Conservation (phyloP, 92 coral and sea anemone species). For the Epizoanthus scotinus region DNA sequence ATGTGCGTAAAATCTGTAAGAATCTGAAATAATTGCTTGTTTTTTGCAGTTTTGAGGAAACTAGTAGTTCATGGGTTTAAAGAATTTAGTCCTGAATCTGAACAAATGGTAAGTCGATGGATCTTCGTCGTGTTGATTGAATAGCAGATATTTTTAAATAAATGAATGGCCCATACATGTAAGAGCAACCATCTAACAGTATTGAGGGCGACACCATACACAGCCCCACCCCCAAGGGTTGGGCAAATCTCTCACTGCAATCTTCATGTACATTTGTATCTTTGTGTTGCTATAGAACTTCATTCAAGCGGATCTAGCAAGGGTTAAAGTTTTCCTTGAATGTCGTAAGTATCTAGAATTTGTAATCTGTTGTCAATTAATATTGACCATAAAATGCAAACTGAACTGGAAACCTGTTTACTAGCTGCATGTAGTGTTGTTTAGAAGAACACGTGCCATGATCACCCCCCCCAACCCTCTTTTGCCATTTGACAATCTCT, state of each 20-base stretch:
- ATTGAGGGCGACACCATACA: no score
- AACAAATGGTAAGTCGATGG: conserved; percentile 70
- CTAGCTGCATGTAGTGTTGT: no score
- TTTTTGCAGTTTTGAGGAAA: conserved; percentile 76
- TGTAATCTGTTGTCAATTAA: neutral
- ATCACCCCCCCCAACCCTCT: no score
- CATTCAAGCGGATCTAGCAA: conserved; percentile 70
- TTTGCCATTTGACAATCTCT: no score
- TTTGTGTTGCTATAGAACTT: conserved; percentile 44
- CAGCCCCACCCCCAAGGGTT: neutral
- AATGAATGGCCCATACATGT: no score
- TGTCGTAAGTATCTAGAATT: conserved; percentile 64
- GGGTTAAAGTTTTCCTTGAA: conserved; percentile 65
- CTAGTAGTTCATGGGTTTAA: conserved; percentile 78
- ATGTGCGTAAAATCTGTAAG: neutral
- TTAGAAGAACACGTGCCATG: no score
- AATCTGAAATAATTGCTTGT: neutral
- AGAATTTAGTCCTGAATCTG: conserved; percentile 77
- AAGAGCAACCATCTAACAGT: conserved; percentile 26
- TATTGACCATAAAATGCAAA: no score
- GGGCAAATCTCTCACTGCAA: neutral
- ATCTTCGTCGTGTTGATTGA: no score
- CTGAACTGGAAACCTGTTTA: no score
- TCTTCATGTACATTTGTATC: no score
- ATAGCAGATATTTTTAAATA: no score